Base-by-base conservation (phyloP, 2,113 vertebrate genomes). In the Chrysochloris asiatica region DNA sequence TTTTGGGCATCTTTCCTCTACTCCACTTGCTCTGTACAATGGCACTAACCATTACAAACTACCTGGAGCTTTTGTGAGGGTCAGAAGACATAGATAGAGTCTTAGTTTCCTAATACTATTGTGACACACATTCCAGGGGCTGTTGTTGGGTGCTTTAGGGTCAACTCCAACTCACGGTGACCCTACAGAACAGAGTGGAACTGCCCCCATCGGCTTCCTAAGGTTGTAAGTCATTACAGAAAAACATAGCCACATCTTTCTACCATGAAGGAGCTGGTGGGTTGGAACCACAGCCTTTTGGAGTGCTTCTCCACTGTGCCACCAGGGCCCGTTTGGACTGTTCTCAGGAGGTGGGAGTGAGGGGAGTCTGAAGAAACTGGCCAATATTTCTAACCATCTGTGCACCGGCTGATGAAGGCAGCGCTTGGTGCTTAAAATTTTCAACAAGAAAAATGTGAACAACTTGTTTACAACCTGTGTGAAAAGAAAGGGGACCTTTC, bases 401-500 rank as follows among this genome's bases (percentile, higher is more conserved):
- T 50, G 11, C 41, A 28, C 85, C 80, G 73, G 17, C 92, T 90
- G 90, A 47, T 52, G 92, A 93, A 92, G 80, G 91, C 8, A 8
- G 81, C 65, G 65, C 52, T 90, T 5, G 0, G 92, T 89, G 85
- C 93, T 93, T 95, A 87, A 94, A 88, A 94, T 81, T 81, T 83
- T 95, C 93, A 94, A 92, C 91, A 91, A 91, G 95, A 94, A 73
- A 93, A 95, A 94, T 76, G 81, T 93, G 95, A 95, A n/a, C n/a
- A n/a, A 88, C 92, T 78, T 69, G 77, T 93, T 92, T 94, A 96
- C 94, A 95, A 86, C 92, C 93, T 95, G 83, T 13, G 79, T 95
- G 93, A 30, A 71, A 54, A 91, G 80, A 88, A 22, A 54, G 38
- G 56, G 41, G 30, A 21, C 22, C 80, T 61, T 77, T 79, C 41